Evolutionary conservation across 2,888 invertebrate genomes (phyloP), one percentile per base, ranked within the genome.

Genomic region (Halictus ligatus): DNA sequence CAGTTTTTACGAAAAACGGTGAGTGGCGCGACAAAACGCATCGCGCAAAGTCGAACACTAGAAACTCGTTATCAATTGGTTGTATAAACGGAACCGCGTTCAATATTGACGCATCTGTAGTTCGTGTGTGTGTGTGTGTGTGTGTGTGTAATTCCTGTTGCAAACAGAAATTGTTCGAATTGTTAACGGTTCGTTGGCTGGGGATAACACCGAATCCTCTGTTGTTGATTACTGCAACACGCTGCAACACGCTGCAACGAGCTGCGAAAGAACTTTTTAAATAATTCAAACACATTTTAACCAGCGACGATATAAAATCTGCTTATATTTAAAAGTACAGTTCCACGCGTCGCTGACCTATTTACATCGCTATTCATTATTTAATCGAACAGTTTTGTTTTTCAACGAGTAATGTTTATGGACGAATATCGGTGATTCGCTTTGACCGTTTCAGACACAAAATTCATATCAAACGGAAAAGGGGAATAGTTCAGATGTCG

Each of bases 321-420:
- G n/a, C 35, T 35, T 35, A 35, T 35, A 54, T 21, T 54, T 21
- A 21, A 54, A 54, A 18, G 50, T 18, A 18, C 2, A 50, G 50
- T 2, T 7, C 7, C 50, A 18, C 18, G 1, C 50, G 35, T 50
- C 50, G 7, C 18, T 18, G 50, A 18, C 50, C 50, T 50, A 50
- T 50, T 50, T 18, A 1, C 18, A 50, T 50, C 50, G 6, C 18
- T 7, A 50, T 18, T 50, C 18, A 50, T 50, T 50, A 18, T 50
- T 50, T 18, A 50, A 50, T 18, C 50, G 50, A 50, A 50, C 6
- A 50, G 2, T 18, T 18, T 50, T 50, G 73, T 72, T 76, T 75
- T 80, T 78, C 78, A 60, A 75, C 80, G 79, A 87, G 87, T 87
- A 79, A 89, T 82, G 88, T 88, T 80, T 76, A 79, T 86, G 84